phyloP scores from a whole-genome alignment of 2,113 vertebrate genomes.

The Lepus americanus region DNA sequence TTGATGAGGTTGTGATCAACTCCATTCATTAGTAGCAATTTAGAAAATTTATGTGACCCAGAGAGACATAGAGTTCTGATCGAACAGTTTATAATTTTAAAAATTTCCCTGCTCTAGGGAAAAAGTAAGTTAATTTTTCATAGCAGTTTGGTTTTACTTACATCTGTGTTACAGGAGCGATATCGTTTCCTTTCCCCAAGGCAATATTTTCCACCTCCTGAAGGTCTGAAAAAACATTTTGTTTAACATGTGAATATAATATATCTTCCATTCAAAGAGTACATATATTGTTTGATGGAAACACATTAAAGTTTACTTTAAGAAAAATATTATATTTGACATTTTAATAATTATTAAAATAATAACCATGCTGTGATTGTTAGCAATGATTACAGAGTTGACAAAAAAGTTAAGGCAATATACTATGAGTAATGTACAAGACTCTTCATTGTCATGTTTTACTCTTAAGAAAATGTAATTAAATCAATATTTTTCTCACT shows the following conservation, averaged over 20 bases:
- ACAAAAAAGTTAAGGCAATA: slow-evolving; percentile 53
- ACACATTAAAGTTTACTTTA: slow-evolving; percentile 63
- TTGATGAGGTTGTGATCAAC: neutral
- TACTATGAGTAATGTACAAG: slow-evolving; percentile 48
- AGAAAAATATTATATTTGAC: slow-evolving; percentile 48
- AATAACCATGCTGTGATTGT: slow-evolving; percentile 1
- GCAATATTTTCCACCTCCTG: slow-evolving; percentile 98
- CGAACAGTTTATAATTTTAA: slow-evolving; percentile 38
- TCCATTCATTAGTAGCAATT: slow-evolving; percentile 21
- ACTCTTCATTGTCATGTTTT: slow-evolving; percentile 58
- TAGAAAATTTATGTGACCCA: slow-evolving; percentile 42
- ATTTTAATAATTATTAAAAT: slow-evolving; percentile 62
- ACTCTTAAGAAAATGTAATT: slow-evolving; percentile 47
- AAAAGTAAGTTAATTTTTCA: slow-evolving; percentile 63
- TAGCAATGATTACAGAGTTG: slow-evolving; percentile 52
- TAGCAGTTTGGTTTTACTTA: slow-evolving; percentile 89
- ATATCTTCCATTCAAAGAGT: slow-evolving; percentile 20
- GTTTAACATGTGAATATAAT: slow-evolving; percentile 79
- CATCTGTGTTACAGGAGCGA: slow-evolving; percentile 97
- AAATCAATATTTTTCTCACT: slow-evolving; percentile 68
- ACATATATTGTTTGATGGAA: slow-evolving; percentile 65
- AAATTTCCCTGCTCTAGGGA: slow-evolving; percentile 48
- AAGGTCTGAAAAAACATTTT: slow-evolving; percentile 92
- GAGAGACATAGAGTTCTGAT: slow-evolving; percentile 64
- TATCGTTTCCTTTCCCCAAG: slow-evolving; percentile 98